phyloP scores from a whole-genome alignment of 2,888 invertebrate genomes.

The Campoplex nolae region DNA sequence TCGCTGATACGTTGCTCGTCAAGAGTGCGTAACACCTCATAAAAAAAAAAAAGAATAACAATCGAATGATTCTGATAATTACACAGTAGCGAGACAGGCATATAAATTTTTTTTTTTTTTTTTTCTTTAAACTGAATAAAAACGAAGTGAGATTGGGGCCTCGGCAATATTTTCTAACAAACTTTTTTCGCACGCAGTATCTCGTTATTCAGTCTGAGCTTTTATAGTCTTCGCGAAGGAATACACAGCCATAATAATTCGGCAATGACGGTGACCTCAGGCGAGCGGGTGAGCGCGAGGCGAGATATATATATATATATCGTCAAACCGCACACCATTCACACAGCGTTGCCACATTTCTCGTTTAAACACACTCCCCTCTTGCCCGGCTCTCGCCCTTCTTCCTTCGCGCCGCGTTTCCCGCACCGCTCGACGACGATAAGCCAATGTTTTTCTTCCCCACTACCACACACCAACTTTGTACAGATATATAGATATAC shows the following conservation, averaged over 20 bases:
- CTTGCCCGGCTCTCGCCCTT: neutral
- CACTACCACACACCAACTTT: neutral
- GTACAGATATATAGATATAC: neutral
- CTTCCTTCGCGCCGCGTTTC: neutral
- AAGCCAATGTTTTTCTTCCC: slow-evolving; percentile 58
- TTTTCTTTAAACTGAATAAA: neutral
- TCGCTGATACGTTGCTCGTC: neutral
- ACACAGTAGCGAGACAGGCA: neutral
- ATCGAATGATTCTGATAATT: neutral
- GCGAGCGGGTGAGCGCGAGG: slow-evolving; percentile 43
- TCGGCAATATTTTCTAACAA: neutral
- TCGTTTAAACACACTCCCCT: slow-evolving; percentile 39
- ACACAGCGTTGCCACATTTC: slow-evolving; percentile 75
- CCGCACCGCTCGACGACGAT: slow-evolving; percentile 47
- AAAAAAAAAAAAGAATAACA: neutral
- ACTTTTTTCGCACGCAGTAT: neutral
- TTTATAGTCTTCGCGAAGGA: neutral
- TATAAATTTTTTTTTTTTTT: neutral
- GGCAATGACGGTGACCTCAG: slow-evolving; percentile 72
- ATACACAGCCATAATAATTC: slow-evolving; percentile 64
- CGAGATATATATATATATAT: slow-evolving; percentile 17
- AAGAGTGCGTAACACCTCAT: neutral
- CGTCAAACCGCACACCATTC: slow-evolving; percentile 29
- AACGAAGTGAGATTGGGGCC: neutral
- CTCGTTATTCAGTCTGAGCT: neutral